These are phyloP conservation scores for Chitala chitala DNA, from an alignment of 2,113 vertebrate genomes.

Conservation along the genomic window DNA sequence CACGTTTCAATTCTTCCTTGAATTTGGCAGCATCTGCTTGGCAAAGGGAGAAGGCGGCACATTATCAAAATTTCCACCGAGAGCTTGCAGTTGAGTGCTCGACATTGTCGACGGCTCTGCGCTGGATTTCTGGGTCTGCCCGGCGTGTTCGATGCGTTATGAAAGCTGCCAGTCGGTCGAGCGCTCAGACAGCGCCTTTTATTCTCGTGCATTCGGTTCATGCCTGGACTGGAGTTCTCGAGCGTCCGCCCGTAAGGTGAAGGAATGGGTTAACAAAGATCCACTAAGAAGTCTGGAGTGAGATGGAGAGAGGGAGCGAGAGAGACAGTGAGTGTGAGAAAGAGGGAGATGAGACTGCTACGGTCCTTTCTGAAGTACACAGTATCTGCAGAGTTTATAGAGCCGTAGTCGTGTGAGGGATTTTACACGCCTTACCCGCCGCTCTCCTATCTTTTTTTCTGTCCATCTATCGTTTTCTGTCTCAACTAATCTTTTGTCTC, in stretches of 20 bases:
- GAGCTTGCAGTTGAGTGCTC: background rate
- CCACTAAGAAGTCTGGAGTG: conserved; percentile 23
- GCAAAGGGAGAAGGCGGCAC: conserved; percentile 3
- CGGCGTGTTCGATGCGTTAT: background rate
- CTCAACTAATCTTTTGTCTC: too few relatives aligned
- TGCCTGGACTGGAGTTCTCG: background rate
- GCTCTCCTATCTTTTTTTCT: background rate
- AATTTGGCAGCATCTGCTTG: conserved; percentile 25
- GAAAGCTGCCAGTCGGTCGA: background rate
- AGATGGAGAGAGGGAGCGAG: conserved; percentile 20
- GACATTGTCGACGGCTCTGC: background rate
- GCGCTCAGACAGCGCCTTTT: background rate
- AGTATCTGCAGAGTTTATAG: conserved; percentile 34
- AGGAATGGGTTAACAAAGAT: conserved; percentile 25
- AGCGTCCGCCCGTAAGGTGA: background rate
- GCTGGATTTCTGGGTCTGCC: background rate
- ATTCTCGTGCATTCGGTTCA: background rate
- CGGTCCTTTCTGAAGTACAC: conserved; percentile 28
- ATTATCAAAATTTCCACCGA: background rate
- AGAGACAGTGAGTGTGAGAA: conserved; percentile 19
- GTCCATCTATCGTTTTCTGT: background rate
- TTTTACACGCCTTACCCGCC: conserved; percentile 1
- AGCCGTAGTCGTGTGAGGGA: conserved; percentile 9
- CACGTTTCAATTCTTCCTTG: conserved; percentile 15
- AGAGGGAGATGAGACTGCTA: conserved; percentile 22